These are phyloP conservation scores for Yponomeuta evonymella DNA, from an alignment of 2,888 invertebrate genomes.

Conservation along the genomic window DNA sequence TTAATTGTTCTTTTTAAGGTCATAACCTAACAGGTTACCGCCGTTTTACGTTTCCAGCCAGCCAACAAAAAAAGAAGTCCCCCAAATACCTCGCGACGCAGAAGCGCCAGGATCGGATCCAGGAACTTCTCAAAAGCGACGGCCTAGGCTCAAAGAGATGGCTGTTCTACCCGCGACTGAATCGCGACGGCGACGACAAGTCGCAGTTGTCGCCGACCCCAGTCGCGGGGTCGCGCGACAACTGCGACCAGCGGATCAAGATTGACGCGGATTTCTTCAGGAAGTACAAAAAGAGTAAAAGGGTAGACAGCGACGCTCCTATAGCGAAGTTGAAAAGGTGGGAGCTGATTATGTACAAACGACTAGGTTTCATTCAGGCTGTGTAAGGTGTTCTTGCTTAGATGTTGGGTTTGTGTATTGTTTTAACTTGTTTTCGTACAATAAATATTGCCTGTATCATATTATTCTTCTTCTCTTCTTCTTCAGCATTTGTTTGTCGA, in stretches of 20 bases:
- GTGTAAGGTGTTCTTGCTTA: background rate
- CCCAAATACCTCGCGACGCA: constrained; percentile 57
- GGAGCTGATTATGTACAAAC: constrained; percentile 65
- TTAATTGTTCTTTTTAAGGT: too few relatives aligned
- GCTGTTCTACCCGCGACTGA: constrained; percentile 55
- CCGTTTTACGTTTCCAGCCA: constrained; percentile 37
- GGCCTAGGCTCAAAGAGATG: constrained; percentile 62
- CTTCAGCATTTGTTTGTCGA: too few relatives aligned
- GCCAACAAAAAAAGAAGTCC: constrained; percentile 51
- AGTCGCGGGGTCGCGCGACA: constrained; percentile 33
- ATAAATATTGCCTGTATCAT: too few relatives aligned
- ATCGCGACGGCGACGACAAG: background rate
- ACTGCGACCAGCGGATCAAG: constrained; percentile 57
- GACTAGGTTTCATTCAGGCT: constrained; percentile 51
- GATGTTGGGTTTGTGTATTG: too few relatives aligned
- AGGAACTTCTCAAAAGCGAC: constrained; percentile 59
- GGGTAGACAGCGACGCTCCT: constrained; percentile 53
- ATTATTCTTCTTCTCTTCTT: too few relatives aligned
- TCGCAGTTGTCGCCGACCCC: background rate
- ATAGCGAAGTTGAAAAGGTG: constrained; percentile 62
- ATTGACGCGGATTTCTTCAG: constrained; percentile 61
- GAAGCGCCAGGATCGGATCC: constrained; percentile 56
- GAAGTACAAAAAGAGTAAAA: constrained; percentile 55
- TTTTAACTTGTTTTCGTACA: too few relatives aligned
- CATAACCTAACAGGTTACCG: too few relatives aligned